Evolutionary conservation across 2,888 invertebrate species (phyloP), one percentile per base, ranked within the genome.

Genomic region (Tholera decimalis): DNA sequence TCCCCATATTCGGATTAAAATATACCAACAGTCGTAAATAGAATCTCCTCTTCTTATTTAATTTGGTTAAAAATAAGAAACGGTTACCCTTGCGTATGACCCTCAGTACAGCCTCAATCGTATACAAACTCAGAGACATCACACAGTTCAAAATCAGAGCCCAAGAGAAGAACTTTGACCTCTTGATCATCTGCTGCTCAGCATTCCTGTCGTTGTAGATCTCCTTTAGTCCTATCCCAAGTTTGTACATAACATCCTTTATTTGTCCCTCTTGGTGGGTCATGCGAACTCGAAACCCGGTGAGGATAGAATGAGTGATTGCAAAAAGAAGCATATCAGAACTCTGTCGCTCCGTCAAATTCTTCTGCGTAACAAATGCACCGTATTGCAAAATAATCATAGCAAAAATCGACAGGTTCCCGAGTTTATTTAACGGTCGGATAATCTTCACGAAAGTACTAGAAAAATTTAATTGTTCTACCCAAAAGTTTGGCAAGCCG

Each of bases 401-500:
- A 1, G 13, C 28, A 8, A 44, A 59, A 44, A 61, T 0, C 0
- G 37, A n/a, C 30, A 51, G 33, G 33, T 79, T 79, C 3, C 79
- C 71, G 0, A 39, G 37, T 37, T 35, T 62, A 30, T 30, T 59
- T 2, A 75, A 7, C 0, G 7, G 24, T 11, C 62, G 54, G 13
- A 73, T 80, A 4, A 77, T 49, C 57, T 72, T 79, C 5, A 46
- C 58, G 3, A 80, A 57, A 1, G 24, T 53, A 11, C 57, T 39
- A 6, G 84, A 28, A 13, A 79, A 60, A 30, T 77, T 64, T 4
- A 81, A 58, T 2, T 75, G 59, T 1, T 80, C 75, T 5, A 77
- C 62, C 85, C 85, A 86, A 11, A 77, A 78, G 57, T 80, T 80
- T 3, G 79, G 78, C 22, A 81, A 51, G 18, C 83, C 82, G 20